Percentiles rank a stretch among this genome's conserved stretches.
These are phyloP conservation scores for Philopotamus ludificatus DNA, from an alignment of 1,140 invertebrate species.

Conservation along the genomic window DNA sequence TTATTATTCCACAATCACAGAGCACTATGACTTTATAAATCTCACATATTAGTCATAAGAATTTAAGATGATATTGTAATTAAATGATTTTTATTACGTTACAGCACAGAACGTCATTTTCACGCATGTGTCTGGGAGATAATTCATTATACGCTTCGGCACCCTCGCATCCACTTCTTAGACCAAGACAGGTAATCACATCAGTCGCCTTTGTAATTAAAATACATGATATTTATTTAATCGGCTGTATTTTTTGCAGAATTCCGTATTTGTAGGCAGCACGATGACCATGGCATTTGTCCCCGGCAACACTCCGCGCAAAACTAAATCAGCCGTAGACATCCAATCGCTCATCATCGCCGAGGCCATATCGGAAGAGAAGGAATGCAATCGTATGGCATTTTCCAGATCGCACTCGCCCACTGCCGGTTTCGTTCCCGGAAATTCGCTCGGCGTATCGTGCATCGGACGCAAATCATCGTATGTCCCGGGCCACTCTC, in stretches of 20 bases:
- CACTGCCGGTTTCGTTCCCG: conserved; percentile 36
- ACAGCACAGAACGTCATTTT: conserved; percentile 40
- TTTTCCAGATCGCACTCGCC: conserved; percentile 32
- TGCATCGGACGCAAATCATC: conserved; percentile 21
- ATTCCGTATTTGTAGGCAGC: conserved; percentile 81
- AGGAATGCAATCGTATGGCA: neutral
- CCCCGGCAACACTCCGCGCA: conserved; percentile 63
- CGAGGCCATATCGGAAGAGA: conserved; percentile 46
- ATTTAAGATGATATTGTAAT: no score
- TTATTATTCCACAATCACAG: no score
- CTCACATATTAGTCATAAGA: no score
- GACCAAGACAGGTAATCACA: conserved; percentile 34
- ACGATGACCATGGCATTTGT: conserved; percentile 60
- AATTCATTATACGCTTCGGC: conserved; percentile 31
- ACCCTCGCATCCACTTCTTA: conserved; percentile 23
- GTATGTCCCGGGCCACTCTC: conserved; percentile 19
- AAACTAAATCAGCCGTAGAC: conserved; percentile 80
- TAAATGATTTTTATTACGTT: conserved; percentile 8
- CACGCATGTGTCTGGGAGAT: conserved; percentile 37
- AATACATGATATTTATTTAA: neutral
- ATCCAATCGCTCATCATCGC: conserved; percentile 70
- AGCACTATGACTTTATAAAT: no score
- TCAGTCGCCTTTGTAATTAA: neutral
- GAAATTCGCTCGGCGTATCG: conserved; percentile 35
- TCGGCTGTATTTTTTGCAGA: conserved; percentile 55